Conservation (phyloP, 2,888 invertebrate species). For the Ennomos quercinarius region DNA sequence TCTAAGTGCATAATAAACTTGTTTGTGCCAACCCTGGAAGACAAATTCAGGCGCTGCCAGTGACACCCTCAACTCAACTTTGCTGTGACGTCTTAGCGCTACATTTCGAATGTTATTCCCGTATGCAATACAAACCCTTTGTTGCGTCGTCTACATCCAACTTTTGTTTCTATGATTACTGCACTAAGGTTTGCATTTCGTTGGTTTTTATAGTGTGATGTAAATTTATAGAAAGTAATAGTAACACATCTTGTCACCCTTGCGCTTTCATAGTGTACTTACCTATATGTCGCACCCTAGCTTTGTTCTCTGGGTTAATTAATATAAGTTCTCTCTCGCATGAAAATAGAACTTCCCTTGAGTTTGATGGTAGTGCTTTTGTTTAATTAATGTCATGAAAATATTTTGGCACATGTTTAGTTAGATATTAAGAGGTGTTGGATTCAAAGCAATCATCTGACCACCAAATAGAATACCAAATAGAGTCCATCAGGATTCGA, state of each 20-base stretch:
- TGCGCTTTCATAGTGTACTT: constrained; percentile 57
- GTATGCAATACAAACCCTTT: constrained; percentile 34
- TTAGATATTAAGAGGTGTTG: too few species aligned
- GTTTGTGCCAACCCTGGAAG: constrained; percentile 70
- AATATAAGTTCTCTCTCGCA: constrained; percentile 66
- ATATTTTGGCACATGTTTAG: background rate
- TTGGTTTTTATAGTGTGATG: constrained; percentile 36
- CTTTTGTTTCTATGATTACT: background rate
- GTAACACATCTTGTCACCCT: constrained; percentile 66
- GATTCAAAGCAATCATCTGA: too few species aligned
- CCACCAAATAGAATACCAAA: too few species aligned
- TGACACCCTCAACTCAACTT: constrained; percentile 43
- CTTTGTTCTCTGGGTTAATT: constrained; percentile 74
- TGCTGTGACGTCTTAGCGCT: constrained; percentile 43
- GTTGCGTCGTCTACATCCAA: background rate
- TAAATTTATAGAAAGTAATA: constrained; percentile 52
- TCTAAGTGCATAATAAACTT: constrained; percentile 84
- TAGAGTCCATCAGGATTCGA: too few species aligned
- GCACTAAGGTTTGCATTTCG: constrained; percentile 37
- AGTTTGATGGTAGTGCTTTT: constrained; percentile 5
- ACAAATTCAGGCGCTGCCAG: constrained; percentile 47
- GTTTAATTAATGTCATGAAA: background rate
- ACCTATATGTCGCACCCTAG: constrained; percentile 58
- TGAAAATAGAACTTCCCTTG: constrained; percentile 46
- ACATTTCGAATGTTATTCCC: constrained; percentile 47